Percentiles rank a stretch among this genome's conserved stretches.
These are phyloP conservation scores for Nomada fabriciana DNA, from an alignment of 2,888 invertebrate species.

Conservation along the genomic window DNA sequence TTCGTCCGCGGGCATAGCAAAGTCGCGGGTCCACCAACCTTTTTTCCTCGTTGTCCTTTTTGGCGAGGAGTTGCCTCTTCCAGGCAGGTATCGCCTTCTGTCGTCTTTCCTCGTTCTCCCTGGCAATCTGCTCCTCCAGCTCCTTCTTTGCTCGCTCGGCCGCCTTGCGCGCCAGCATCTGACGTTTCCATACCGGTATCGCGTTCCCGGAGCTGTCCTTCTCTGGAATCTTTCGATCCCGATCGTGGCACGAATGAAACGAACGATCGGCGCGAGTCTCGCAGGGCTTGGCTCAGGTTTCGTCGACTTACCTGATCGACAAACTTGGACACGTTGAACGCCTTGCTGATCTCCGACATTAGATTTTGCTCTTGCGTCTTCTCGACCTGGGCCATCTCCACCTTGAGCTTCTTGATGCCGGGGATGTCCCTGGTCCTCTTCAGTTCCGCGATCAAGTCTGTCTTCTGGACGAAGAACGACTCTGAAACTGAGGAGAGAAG, in stretches of 20 bases:
- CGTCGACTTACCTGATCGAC: conserved; percentile 91
- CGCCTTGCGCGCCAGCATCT: conserved; percentile 97
- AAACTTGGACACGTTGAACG: conserved; percentile 94
- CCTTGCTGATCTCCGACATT: conserved; percentile 93
- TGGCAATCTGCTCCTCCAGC: conserved; percentile 93
- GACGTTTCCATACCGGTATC: conserved; percentile 97
- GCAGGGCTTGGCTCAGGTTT: too few species aligned
- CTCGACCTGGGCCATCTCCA: conserved; percentile 94
- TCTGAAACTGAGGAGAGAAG: conserved; percentile 85
- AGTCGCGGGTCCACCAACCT: conserved; percentile 86
- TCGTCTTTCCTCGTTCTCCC: conserved; percentile 93
- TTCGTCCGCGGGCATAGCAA: not conserved
- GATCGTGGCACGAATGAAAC: not conserved
- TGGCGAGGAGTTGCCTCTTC: conserved; percentile 95
- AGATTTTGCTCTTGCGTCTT: conserved; percentile 93
- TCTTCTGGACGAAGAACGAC: conserved; percentile 91
- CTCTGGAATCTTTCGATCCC: conserved; percentile 90
- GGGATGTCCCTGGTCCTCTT: conserved; percentile 96
- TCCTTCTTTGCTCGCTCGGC: conserved; percentile 97
- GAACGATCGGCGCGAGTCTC: not conserved
- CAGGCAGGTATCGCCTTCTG: conserved; percentile 96
- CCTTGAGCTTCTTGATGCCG: conserved; percentile 97
- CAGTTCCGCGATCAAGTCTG: conserved; percentile 95
- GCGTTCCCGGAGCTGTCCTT: conserved; percentile 94
- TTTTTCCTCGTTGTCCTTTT: conserved; percentile 92